These are phyloP conservation scores for Zelostemma sp. DNA, from an alignment of 1,140 invertebrate species.

Conservation along the genomic window DNA sequence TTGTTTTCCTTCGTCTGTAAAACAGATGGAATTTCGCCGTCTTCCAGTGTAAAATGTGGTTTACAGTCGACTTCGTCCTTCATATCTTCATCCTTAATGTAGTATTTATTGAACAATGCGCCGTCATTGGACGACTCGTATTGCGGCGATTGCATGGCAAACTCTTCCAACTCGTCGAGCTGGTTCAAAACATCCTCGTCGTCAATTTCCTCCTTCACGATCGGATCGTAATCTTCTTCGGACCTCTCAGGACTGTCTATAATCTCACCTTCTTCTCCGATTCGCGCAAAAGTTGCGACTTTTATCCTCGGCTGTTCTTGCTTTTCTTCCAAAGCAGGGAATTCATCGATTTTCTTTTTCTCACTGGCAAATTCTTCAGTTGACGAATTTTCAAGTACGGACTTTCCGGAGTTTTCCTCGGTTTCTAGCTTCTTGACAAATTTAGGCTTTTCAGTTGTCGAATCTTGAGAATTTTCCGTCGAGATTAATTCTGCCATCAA, in stretches of 20 bases:
- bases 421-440: no score
- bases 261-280: not conserved
- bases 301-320: constrained; percentile 4
- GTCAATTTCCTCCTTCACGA: constrained; percentile 32
- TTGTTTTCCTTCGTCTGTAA: constrained; percentile 18
- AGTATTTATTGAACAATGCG: not conserved
- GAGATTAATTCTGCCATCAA: no score
- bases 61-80: constrained; percentile 27
- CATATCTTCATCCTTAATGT: constrained; percentile 4
- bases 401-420: no score
- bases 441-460: no score
- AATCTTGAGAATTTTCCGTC: no score
- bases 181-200: constrained; percentile 36
- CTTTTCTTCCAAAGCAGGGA: no score
- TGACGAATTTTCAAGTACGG: no score
- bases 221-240: not conserved
- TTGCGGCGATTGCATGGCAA: constrained; percentile 28
- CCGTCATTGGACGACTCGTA: constrained; percentile 9
- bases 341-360: no score
- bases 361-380: no score
- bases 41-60: constrained; percentile 12
- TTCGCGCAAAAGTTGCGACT: constrained; percentile 3
- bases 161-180: constrained; percentile 34
- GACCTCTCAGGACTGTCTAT: not conserved
- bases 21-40: constrained; percentile 36